These are phyloP conservation scores for Coenobita brevimanus DNA, from an alignment of 1,140 invertebrate genomes.

Conservation along the genomic window DNA sequence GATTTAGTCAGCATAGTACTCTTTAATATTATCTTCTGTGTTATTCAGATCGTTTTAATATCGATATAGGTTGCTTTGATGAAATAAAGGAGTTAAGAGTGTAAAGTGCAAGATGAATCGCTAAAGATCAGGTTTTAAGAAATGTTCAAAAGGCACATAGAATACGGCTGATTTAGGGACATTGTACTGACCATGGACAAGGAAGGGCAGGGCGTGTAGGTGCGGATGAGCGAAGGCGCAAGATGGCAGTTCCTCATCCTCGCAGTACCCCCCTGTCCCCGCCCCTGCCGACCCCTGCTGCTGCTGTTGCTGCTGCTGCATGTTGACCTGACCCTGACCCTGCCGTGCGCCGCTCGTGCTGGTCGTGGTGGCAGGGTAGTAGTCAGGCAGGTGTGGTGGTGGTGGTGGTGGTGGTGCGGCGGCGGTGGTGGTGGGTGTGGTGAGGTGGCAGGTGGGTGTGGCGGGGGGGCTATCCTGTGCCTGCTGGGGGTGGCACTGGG, in stretches of 20 bases:
- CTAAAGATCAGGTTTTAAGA: no score
- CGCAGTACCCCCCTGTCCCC: conserved; percentile 52
- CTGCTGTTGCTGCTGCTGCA: conserved; percentile 26
- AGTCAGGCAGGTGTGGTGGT: conserved; percentile 17
- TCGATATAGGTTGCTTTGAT: no score
- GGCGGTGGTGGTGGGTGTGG: background rate
- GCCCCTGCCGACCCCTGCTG: conserved; percentile 25
- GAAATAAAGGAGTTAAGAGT: no score
- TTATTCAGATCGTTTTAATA: no score
- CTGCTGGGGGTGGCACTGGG: conserved; percentile 38
- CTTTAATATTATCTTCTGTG: no score
- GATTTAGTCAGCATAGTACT: no score
- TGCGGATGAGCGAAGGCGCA: conserved; percentile 66
- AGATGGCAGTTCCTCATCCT: conserved; percentile 68
- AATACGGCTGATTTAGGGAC: no score
- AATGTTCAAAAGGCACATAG: no score
- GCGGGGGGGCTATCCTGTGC: conserved; percentile 18
- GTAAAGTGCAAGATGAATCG: no score
- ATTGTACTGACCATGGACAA: conserved; percentile 35
- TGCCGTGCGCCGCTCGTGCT: no score
- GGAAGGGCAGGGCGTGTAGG: conserved; percentile 66
- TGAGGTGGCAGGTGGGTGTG: conserved; percentile 36
- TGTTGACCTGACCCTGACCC: conserved; percentile 27
- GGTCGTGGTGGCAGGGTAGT: background rate
- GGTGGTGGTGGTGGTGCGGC: conserved; percentile 28